Evolutionary conservation across 2,113 vertebrate genomes (phyloP).

Genomic region (Ceratotherium simum): DNA sequence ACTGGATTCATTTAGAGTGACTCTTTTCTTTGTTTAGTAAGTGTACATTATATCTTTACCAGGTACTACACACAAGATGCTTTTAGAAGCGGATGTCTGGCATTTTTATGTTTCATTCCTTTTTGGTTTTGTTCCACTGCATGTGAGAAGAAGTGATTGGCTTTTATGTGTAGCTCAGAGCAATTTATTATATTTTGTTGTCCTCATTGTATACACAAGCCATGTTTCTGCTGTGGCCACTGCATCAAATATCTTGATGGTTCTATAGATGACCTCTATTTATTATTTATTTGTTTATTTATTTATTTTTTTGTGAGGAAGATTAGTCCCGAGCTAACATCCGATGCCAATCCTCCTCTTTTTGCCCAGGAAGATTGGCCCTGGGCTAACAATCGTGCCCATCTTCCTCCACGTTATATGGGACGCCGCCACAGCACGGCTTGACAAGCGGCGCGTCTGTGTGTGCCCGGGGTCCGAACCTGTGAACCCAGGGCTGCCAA

Average conservation of each 20-base stretch:
- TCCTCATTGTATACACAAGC: not conserved
- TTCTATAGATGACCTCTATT: not conserved
- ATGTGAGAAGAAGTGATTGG: not conserved
- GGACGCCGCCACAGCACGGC: too few relatives aligned
- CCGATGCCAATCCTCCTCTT: too few relatives aligned
- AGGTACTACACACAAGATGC: not conserved
- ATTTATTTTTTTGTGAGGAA: too few relatives aligned
- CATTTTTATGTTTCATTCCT: constrained; percentile 11
- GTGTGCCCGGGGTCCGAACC: too few relatives aligned
- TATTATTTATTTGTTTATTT: too few relatives aligned
- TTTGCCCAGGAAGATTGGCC: too few relatives aligned
- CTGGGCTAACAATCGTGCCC: too few relatives aligned
- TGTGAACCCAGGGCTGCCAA: too few relatives aligned
- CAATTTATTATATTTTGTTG: constrained; percentile 1
- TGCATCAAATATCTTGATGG: not conserved
- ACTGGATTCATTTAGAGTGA: not conserved
- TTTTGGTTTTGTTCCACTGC: not conserved
- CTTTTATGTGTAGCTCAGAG: not conserved
- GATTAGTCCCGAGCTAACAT: too few relatives aligned
- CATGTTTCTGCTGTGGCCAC: not conserved
- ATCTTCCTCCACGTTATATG: too few relatives aligned
- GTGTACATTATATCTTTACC: not conserved
- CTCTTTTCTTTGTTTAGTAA: constrained; percentile 32
- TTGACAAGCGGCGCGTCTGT: too few relatives aligned
- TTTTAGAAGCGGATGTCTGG: not conserved